Evolutionary conservation across 2,797 vertebrate species (phyloP).

Genomic region (Miichthys miiuy): DNA sequence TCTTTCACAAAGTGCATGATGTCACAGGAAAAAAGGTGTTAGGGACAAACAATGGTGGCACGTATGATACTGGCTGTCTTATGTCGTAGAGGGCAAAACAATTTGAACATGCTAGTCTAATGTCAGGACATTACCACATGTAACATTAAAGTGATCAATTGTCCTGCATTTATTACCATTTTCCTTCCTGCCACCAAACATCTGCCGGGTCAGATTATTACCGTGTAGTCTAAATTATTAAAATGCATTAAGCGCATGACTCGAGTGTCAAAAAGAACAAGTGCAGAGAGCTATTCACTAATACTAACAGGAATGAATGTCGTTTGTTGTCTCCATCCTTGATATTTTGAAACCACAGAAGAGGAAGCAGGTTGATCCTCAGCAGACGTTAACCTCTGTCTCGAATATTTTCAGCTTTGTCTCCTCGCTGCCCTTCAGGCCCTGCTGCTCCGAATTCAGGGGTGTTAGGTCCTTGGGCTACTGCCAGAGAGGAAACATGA

Average conservation of each 20-base stretch:
- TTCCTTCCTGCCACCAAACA: background rate
- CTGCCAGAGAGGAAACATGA: conserved; percentile 71
- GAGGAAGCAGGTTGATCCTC: conserved; percentile 30
- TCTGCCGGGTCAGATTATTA: background rate
- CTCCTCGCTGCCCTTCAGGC: conserved; percentile 64
- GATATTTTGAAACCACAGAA: conserved; percentile 28
- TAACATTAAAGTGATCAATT: background rate
- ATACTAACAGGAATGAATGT: conserved; percentile 8
- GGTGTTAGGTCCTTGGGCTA: conserved; percentile 64
- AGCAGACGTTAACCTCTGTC: conserved; percentile 31
- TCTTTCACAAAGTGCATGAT: too few relatives aligned
- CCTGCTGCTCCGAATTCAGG: conserved; percentile 56
- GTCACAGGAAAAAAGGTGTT: too few relatives aligned
- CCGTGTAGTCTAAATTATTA: background rate
- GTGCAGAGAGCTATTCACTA: background rate
- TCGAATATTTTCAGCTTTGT: conserved; percentile 37
- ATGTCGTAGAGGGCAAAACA: too few relatives aligned
- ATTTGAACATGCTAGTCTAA: too few relatives aligned
- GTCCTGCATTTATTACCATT: background rate
- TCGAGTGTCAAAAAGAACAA: background rate
- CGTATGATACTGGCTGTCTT: too few relatives aligned
- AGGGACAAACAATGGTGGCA: too few relatives aligned
- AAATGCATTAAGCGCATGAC: background rate
- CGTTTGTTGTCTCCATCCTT: conserved; percentile 15
- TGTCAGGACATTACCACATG: background rate